Conservation (phyloP, 2,113 vertebrate genomes). For the Salvelinus sp. region DNA sequence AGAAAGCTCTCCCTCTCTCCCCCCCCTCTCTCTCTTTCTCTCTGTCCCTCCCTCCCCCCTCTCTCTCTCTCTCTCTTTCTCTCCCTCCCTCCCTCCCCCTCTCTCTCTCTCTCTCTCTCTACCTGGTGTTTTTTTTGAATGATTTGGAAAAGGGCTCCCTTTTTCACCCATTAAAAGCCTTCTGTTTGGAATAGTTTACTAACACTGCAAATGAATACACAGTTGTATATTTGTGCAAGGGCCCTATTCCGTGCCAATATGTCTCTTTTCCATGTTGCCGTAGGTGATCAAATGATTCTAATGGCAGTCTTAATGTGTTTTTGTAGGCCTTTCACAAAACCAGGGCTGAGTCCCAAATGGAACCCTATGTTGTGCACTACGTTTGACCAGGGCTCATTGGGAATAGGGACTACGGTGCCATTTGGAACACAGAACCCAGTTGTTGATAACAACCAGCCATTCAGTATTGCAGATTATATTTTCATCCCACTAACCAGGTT, state of each 20-base stretch:
- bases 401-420: too few relatives aligned
- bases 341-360: slow-evolving; percentile 5
- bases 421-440: not conserved
- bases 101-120: slow-evolving; percentile 15
- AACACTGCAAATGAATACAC: slow-evolving; percentile 64
- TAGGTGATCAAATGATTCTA: slow-evolving; percentile 64
- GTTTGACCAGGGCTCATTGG: too few relatives aligned
- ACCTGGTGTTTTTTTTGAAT: not conserved
- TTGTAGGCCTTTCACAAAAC: slow-evolving; percentile 48
- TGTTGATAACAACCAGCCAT: slow-evolving; percentile 34
- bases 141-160: slow-evolving; percentile 10
- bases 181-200: slow-evolving; percentile 65
- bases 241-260: slow-evolving; percentile 51
- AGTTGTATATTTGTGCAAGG: slow-evolving; percentile 65
- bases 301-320: slow-evolving; percentile 64
- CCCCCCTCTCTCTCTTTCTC: not conserved
- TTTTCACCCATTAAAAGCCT: slow-evolving; percentile 52
- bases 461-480: slow-evolving; percentile 29
- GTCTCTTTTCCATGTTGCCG: slow-evolving; percentile 52
- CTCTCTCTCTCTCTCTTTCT: not conserved
- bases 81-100: not conserved
- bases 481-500: not conserved
- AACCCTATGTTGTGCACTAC: not conserved
- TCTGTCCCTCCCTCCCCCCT: slow-evolving; percentile 6
- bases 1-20: slow-evolving; percentile 47